These are phyloP conservation scores for Panagrolaimus sp. DNA, from an alignment of 1,140 invertebrate species.

Conservation along the genomic window DNA sequence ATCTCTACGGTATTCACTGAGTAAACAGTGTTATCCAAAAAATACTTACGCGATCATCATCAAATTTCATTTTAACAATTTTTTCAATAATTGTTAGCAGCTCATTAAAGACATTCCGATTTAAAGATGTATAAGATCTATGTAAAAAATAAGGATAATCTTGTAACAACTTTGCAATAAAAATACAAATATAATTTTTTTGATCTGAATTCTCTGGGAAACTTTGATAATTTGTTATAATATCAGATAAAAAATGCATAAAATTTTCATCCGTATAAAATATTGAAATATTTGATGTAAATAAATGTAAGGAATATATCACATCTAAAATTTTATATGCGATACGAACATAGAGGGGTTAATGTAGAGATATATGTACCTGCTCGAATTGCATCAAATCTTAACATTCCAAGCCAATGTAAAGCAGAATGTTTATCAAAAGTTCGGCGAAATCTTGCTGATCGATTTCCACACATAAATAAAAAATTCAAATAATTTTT, in stretches of 20 bases:
- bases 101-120: neutral
- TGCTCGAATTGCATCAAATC: constrained; percentile 1
- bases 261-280: constrained; percentile 2
- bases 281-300: neutral
- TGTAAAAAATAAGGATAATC: neutral
- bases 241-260: neutral
- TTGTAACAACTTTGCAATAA: neutral
- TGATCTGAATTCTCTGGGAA: neutral
- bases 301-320: neutral
- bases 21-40: too few species aligned
- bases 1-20: too few species aligned
- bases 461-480: neutral
- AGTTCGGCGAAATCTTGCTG: neutral
- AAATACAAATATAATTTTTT: neutral
- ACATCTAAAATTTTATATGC: neutral
- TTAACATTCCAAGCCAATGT: neutral
- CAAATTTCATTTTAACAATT: neutral
- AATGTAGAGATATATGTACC: too few species aligned
- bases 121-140: neutral
- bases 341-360: too few species aligned
- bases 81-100: neutral
- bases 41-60: too few species aligned
- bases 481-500: neutral
- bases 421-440: neutral
- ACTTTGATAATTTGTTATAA: neutral